Evolutionary conservation across 2,797 vertebrate species (phyloP), one percentile per base, ranked within the genome.

Genomic region (Cyclopterus lumpus): DNA sequence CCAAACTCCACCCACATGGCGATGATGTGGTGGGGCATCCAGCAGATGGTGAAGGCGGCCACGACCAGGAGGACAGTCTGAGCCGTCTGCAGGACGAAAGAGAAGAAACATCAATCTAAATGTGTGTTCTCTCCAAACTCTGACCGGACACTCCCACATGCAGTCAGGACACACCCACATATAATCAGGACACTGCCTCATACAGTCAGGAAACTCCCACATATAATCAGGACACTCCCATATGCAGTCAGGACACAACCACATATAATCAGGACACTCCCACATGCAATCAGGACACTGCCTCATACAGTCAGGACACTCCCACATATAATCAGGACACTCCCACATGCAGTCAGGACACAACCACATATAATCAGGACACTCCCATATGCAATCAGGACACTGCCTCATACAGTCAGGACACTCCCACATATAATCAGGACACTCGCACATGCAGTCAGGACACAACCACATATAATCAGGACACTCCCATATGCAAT

Each of bases 1-100:
- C 96, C 96, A 0, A 97, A 97, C 84, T 94, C 95, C 73, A 93
- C 96, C 96, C 96, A 96, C 94, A 96, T 95, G 10, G 88, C 93
- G 61, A 96, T 95, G 89, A 97, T 88, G 88, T 96, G 96, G 65
- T 97, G 95, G 0, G 96, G 96, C 89, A 96, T 91, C 96, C 96
- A 97, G 84, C 96, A 97, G 61, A 96, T 69, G 72, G 88, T 67
- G 87, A 97, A 97, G 5, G 91, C 93, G 0, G 94, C 57, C 0
- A 97, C 89, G 10, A 97, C 90, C 1, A 97, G 91, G 18, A 96
- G 91, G 24, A 96, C 94, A 0, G 93, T 96, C 93, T 96, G 96
- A 0, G 93, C 93, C 0, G 96, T 97, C 96, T 97, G 75, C 15
- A 15, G 40, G 7, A 58, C 5, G 11, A 65, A n/a, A 64, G 3